phyloP scores from a whole-genome alignment of 2,888 invertebrate genomes.

The Patella caerulea region DNA sequence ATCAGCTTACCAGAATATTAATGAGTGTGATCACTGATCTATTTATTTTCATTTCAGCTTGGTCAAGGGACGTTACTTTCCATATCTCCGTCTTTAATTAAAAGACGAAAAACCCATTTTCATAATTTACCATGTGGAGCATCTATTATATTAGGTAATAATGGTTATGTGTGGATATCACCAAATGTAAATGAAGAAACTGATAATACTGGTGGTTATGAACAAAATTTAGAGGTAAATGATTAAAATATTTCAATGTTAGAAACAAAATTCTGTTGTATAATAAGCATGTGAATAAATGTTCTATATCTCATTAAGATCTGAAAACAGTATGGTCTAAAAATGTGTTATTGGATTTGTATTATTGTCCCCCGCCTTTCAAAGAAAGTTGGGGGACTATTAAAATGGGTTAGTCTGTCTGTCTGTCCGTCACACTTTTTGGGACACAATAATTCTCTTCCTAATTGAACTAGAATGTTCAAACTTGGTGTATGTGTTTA shows the following conservation, averaged over 20 bases:
- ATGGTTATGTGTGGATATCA: constrained; percentile 96
- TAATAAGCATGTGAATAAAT: no score
- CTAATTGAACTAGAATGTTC: no score
- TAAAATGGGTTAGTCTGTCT: no score
- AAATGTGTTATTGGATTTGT: no score
- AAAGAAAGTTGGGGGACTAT: no score
- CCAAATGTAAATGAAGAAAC: constrained; percentile 77
- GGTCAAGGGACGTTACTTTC: constrained; percentile 90
- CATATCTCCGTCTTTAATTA: constrained; percentile 92
- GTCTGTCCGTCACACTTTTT: no score
- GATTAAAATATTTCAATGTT: no score
- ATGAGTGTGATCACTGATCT: neutral
- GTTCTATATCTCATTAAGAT: constrained; percentile 2
- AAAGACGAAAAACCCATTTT: constrained; percentile 94
- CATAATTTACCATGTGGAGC: constrained; percentile 93
- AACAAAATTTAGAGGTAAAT: constrained; percentile 80
- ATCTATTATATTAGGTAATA: constrained; percentile 93
- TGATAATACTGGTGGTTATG: constrained; percentile 77
- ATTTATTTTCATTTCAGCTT: constrained; percentile 68
- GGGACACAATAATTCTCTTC: no score
- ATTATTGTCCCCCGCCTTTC: no score
- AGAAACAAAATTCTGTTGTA: no score
- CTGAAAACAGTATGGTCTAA: no score
- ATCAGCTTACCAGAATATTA: neutral
- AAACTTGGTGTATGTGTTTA: no score